phyloP scores from a whole-genome alignment of 1,140 invertebrate genomes.

The Heliconius melpomene region DNA sequence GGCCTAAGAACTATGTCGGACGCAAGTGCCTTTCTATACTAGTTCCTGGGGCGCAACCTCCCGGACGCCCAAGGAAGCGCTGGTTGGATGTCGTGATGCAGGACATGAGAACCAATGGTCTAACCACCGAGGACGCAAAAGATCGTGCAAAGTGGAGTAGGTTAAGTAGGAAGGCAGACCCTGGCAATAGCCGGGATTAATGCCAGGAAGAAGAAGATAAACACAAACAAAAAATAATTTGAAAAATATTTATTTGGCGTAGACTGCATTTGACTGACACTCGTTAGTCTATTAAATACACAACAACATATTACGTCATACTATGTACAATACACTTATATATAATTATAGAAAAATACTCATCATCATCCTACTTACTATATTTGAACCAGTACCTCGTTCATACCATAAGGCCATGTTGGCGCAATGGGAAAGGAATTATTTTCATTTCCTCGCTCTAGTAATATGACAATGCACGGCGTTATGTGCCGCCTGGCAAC shows the following conservation, averaged over 20 bases:
- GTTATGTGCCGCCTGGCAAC: too few species aligned
- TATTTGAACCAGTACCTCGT: neutral
- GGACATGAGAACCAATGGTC: too few species aligned
- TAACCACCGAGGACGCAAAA: too few species aligned
- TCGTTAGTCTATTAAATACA: slow-evolving; percentile 14
- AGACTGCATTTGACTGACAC: slow-evolving; percentile 22
- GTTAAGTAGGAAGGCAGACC: too few species aligned
- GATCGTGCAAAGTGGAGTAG: too few species aligned
- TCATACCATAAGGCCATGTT: neutral
- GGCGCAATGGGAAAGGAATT: neutral
- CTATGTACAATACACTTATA: neutral
- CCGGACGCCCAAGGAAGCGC: too few species aligned
- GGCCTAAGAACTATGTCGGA: too few species aligned
- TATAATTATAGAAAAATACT: neutral
- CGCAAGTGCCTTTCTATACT: too few species aligned
- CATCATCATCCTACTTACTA: neutral
- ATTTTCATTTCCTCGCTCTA: neutral
- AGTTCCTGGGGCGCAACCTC: too few species aligned
- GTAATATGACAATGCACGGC: neutral
- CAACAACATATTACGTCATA: slow-evolving; percentile 12
- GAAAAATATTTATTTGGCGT: slow-evolving; percentile 46
- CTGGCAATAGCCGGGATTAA: too few species aligned
- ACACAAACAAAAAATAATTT: neutral
- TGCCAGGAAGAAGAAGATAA: too few species aligned
- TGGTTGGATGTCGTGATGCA: too few species aligned